phyloP scores from a whole-genome alignment of 1,140 invertebrate genomes.

The Hylaeus volcanicus region DNA sequence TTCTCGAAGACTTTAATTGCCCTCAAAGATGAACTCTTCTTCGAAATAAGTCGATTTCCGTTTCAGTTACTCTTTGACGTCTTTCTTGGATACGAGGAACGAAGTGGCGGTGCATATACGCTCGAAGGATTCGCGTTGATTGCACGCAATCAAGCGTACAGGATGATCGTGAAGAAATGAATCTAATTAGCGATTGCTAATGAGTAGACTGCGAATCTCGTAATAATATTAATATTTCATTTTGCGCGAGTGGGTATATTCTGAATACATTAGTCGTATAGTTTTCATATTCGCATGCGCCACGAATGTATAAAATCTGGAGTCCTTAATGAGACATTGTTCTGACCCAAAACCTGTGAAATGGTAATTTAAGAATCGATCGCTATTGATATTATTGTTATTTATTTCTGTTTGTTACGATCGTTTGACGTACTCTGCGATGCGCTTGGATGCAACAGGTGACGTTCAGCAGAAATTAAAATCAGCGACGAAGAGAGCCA shows the following conservation, averaged over 20 bases:
- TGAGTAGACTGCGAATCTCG: background rate
- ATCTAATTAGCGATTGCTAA: background rate
- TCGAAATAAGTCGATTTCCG: background rate
- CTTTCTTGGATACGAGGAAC: background rate
- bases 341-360: background rate
- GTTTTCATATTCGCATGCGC: too few species aligned
- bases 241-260: too few species aligned
- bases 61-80: background rate
- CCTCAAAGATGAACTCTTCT: background rate
- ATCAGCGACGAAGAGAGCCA: background rate
- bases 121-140: background rate
- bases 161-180: background rate
- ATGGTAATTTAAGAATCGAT: background rate
- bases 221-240: too few species aligned
- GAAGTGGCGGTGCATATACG: background rate
- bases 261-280: too few species aligned
- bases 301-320: too few species aligned
- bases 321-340: background rate
- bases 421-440: background rate
- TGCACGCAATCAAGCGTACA: background rate
- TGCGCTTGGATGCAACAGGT: constrained; percentile 12
- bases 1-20: background rate
- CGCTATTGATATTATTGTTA: too few species aligned
- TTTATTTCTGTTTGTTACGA: too few species aligned
- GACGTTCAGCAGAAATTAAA: background rate